Base-by-base conservation (phyloP, 2,888 invertebrate species). In the Abrostola triplasia region DNA sequence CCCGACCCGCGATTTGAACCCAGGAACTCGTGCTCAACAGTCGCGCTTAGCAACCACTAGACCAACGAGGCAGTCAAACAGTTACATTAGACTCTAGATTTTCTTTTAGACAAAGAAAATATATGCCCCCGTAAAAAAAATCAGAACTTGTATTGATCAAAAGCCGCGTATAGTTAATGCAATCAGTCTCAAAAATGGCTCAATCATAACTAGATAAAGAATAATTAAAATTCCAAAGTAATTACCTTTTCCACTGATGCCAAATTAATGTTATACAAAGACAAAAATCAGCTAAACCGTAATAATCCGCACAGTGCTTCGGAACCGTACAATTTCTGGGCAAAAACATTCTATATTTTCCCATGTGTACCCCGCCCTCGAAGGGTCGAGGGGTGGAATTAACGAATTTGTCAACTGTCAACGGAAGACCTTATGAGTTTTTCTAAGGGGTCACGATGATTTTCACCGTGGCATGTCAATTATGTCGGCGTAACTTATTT, bases 371-470 rank as follows among this genome's bases (percentile, higher is more conserved):
- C 70, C 71, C 64, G 65, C 74, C 75, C 75, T 72, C 67, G 58
- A 73, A 70, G 66, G 66, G 78, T 82, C 83, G 81, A 73, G 70
- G 81, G 82, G 73, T 61, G 86, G 88, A 88, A 93, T 93, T 93
- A 92, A 91, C 92, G 91, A 92, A 94, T 94, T 93, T 94, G 93
- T 94, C 94, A 94, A 92, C 87, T 92, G 93, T 93, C 93, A 92
- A 83, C 85, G 84, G 76, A 85, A 81, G 86, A 81, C 87, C 89
- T 91, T 93, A 93, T 93, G 92, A 92, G 90, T 91, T 92, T 90
- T 90, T 89, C 88, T 81, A 80, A 80, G 85, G 87, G 85, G 83
- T 75, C 80, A 72, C 77, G 84, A 85, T 87, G 83, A 88, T 90
- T 88, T 88, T 83, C 87, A 84, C 84, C 76, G 85, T 81, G 85